A percentile compares a stretch with the other conserved stretches of the same genome.
Evolutionary conservation across 1,140 invertebrate species (phyloP).

Genomic region (Colletes gigas): DNA sequence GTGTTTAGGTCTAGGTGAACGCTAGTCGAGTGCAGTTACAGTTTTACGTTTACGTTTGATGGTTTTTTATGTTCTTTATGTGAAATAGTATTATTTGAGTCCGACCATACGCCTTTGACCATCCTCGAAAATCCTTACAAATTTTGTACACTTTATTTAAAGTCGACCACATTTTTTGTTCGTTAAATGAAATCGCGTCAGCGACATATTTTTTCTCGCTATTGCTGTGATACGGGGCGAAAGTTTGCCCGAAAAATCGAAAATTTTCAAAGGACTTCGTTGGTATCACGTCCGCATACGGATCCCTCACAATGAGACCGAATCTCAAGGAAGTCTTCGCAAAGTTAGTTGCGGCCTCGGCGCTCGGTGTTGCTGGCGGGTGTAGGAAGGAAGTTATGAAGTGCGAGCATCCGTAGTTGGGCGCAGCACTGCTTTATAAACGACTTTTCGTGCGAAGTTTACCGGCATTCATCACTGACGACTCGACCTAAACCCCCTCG

Average conservation of each 20-base stretch:
- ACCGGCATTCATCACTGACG: conserved; percentile 75
- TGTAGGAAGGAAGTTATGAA: conserved; percentile 74
- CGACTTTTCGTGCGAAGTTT: conserved; percentile 77
- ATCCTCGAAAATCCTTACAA: no score
- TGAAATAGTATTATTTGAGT: no score
- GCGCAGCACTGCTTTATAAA: conserved; percentile 76
- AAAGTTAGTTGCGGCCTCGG: conserved; percentile 59
- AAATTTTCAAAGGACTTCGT: conserved; percentile 28
- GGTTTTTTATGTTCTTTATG: no score
- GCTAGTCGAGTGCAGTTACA: no score
- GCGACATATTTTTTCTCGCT: no score
- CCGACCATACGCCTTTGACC: no score
- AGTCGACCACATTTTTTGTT: no score
- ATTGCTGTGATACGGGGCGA: not conserved
- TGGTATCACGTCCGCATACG: conserved; percentile 46
- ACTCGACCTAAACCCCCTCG: conserved; percentile 56
- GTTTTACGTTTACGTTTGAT: no score
- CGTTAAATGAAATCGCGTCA: no score
- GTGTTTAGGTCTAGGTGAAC: no score
- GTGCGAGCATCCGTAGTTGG: conserved; percentile 73
- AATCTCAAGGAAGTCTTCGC: conserved; percentile 56
- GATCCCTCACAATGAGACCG: conserved; percentile 36
- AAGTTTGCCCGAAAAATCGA: conserved; percentile 30
- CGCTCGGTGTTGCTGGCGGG: conserved; percentile 44
- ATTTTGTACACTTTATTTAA: no score